Conservation (phyloP, 2,113 vertebrate species). For the Perca schrenkii region DNA sequence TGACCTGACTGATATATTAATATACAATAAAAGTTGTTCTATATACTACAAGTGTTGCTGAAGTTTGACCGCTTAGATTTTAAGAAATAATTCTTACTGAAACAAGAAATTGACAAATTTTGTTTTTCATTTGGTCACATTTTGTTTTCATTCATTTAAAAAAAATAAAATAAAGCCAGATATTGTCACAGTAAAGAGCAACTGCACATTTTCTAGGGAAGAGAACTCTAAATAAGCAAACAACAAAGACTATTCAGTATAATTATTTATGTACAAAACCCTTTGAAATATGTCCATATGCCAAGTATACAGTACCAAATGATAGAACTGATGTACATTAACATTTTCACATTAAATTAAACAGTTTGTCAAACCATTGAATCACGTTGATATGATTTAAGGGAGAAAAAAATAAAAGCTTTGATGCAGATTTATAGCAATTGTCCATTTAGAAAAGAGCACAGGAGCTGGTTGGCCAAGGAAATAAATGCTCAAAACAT, state of each 20-base stretch:
- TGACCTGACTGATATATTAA: background rate
- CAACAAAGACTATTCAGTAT: conserved; percentile 17
- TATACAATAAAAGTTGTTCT: background rate
- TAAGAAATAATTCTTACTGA: background rate
- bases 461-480: conserved; percentile 29
- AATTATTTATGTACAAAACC: conserved; percentile 74
- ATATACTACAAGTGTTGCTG: no score
- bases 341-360: conserved; percentile 32
- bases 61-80: no score
- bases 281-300: conserved; percentile 46
- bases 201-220: background rate
- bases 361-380: conserved; percentile 14
- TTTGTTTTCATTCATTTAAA: background rate
- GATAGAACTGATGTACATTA: conserved; percentile 13
- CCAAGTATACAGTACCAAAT: conserved; percentile 58
- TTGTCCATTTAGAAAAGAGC: conserved; percentile 48
- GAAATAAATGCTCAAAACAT: conserved; percentile 24
- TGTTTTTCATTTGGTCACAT: background rate
- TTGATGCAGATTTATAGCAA: conserved; percentile 62
- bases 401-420: background rate
- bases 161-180: background rate
- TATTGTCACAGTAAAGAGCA: background rate
- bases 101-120: background rate
- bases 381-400: conserved; percentile 1
- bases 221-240: background rate